Base-by-base conservation (phyloP, 2,888 invertebrate species). In the Cephus pygmeus region DNA sequence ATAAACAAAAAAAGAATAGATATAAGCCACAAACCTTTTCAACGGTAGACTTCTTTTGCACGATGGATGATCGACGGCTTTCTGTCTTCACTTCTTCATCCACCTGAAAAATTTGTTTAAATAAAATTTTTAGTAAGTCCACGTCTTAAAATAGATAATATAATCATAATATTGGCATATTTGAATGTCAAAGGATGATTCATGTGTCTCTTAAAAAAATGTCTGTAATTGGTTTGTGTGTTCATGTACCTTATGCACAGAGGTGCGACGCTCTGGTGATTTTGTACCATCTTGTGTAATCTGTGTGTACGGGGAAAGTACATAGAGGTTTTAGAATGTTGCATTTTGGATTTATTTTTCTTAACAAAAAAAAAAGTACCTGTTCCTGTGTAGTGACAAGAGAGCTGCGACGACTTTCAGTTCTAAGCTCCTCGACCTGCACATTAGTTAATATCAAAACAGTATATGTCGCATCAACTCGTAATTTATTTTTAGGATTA, bases 41-140 rank as follows among this genome's bases (percentile, higher is more conserved):
- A 12, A 87, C 83, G 40, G 85, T 77, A 77, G 88, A 85, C 78
- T 86, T 87, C 80, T 92, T 92, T 75, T 92, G 92, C 56, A 90
- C 85, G 68, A 92, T 84, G 36, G 93, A 93, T 34, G 92, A 92
- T 75, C 92, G 91, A 82, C 92, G 92, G 82, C 93, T 92, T 84
- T 93, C 93, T 76, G 91, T 88, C 82, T 88, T 92, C 69, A 89
- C 86, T 87, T 93, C 92, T 85, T 93, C 92, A 82, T 93, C 91
- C 76, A 87, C 84, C 90, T 90, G 81, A 77, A 77, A 78, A 83
- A 76, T 23, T 23, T 56, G 6, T 56, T 23, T 56, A 56, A 23
- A 56, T 34, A 81, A 81, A 56, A 75, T 75, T 33, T 71, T 33
- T 31, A 31, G 11, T 31, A 1, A 71, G 71, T 71, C 56, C 2